These are phyloP conservation scores for Dichetophora obliterata DNA, from an alignment of 2,888 invertebrate species.

Conservation along the genomic window DNA sequence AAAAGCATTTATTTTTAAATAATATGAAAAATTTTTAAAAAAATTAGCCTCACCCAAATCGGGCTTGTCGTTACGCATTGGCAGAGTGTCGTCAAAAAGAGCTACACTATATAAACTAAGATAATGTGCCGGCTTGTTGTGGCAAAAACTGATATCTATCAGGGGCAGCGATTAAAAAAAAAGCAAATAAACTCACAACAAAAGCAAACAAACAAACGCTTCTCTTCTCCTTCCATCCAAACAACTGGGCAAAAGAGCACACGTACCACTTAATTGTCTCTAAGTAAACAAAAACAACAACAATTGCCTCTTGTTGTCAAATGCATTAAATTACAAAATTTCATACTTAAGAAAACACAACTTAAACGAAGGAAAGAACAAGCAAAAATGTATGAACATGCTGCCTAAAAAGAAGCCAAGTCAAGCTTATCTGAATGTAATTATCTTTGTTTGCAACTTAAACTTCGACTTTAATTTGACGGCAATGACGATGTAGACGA, in stretches of 20 bases:
- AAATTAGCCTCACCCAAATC: no score
- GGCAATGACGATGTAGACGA: not conserved
- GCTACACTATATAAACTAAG: no score
- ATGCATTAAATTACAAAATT: no score
- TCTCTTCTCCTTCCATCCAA: no score
- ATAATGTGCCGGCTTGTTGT: not conserved
- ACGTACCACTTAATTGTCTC: not conserved
- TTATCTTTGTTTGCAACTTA: constrained; percentile 29
- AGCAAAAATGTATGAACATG: constrained; percentile 7
- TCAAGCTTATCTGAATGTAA: constrained; percentile 29
- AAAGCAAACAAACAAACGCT: not conserved
- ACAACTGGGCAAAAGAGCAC: not conserved
- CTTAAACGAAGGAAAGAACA: not conserved
- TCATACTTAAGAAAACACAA: not conserved
- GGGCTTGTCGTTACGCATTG: no score
- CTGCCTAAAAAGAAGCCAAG: constrained; percentile 27
- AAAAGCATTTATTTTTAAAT: no score
- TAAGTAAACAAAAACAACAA: not conserved
- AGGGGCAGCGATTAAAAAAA: not conserved
- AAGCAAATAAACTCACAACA: not conserved
- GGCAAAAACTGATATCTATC: constrained; percentile 9
- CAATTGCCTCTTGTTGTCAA: not conserved
- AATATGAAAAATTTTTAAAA: no score
- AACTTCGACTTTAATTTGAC: constrained; percentile 3
- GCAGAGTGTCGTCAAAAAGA: no score